Evolutionary conservation across 2,888 invertebrate genomes (phyloP), one percentile per base, ranked within the genome.

Genomic region (Pecten maximus): DNA sequence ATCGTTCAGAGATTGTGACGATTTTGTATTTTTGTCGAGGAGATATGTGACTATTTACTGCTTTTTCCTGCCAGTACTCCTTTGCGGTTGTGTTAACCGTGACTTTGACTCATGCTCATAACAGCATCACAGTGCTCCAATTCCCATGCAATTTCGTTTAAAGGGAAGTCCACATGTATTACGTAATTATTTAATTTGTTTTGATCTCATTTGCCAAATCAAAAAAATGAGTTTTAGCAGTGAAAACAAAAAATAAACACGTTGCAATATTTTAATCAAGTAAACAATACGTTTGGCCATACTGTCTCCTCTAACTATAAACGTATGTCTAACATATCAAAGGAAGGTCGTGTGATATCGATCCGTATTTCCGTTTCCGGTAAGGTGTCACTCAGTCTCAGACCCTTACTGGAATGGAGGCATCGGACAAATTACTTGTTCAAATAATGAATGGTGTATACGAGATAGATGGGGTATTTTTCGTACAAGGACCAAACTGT

Each of bases 401-500:
- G 35, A 28, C 74, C 74, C 35, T 74, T 28, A 16, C 0, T 28
- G 74, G 74, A 35, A 15, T 74, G 0, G 1, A 35, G 74, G 28
- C 28, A 28, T 35, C 35, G 28, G 60, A 3, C 4, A 4, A 60
- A 60, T 60, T 2, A 60, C n/a, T 28, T 60, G 28, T 60, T 60
- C 6, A 12, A n/a, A 2, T 74, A 74, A 35, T 35, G 28, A 74
- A 74, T 28, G 35, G 74, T 74, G 74, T 74, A 74, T 35, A 74
- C 74, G 74, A 74, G 74, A 74, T 35, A 35, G 28, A 10, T 10
- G 6, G 23, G 23, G 23, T 74, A 8, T 28, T 19, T 74, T 74
- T 74, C 74, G 74, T 74, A 23, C 74, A 28, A 74, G 74, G 74
- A 74, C 74, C 74, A 74, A 74, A 74, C 74, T 74, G 74, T 74